Conservation (phyloP, 2,888 invertebrate species). For the Aphrophora alni region DNA sequence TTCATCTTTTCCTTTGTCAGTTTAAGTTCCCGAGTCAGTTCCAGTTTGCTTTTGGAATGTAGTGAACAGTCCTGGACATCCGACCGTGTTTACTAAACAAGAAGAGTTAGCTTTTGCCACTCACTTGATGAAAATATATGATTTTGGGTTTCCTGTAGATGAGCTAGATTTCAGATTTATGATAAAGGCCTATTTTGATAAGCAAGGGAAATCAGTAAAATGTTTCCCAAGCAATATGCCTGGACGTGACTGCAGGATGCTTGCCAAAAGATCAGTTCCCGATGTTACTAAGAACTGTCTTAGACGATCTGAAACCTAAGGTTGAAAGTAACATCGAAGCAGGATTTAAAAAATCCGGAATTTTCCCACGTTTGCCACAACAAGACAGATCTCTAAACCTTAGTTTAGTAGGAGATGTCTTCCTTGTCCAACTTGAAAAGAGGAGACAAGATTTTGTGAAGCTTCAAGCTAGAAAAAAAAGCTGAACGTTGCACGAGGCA, state of each 20-base stretch:
- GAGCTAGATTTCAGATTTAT: no score
- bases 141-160: conserved; percentile 49
- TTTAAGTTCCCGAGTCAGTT: no score
- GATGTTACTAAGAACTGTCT: conserved; percentile 24
- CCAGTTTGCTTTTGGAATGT: no score
- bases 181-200: conserved; percentile 35
- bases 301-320: conserved; percentile 25
- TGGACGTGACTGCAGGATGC: conserved; percentile 42
- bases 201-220: no score
- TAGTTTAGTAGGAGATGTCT: not conserved
- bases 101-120: conserved; percentile 30
- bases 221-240: no score
- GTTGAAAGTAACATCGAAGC: conserved; percentile 23
- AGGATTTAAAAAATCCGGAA: conserved; percentile 26
- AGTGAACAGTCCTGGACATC: no score
- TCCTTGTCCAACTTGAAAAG: not conserved
- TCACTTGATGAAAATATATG: conserved; percentile 23
- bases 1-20: no score
- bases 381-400: conserved; percentile 28
- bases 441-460: conserved; percentile 23
- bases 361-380: conserved; percentile 21
- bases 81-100: no score
- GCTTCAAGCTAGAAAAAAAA: conserved; percentile 17
- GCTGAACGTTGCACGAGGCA: conserved; percentile 21
- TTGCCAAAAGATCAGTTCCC: conserved; percentile 41